Conservation (phyloP, 2,888 invertebrate genomes). For the Phyto melanocephala region DNA sequence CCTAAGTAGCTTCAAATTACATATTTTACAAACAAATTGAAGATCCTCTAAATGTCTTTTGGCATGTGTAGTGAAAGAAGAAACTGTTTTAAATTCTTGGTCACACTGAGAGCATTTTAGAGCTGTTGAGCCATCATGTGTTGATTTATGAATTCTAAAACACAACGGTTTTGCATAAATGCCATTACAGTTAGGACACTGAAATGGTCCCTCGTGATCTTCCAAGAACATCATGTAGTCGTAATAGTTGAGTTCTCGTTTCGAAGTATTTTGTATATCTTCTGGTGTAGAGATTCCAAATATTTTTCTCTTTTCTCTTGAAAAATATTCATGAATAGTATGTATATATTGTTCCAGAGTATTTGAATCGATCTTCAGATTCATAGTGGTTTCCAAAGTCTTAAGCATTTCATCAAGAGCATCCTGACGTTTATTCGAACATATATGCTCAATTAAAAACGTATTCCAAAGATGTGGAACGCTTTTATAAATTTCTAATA, state of each 20-base stretch:
- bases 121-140: slow-evolving; percentile 42
- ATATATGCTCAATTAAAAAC: slow-evolving; percentile 53
- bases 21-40: slow-evolving; percentile 53
- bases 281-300: neutral
- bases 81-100: slow-evolving; percentile 41
- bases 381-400: slow-evolving; percentile 32
- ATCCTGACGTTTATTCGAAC: slow-evolving; percentile 49
- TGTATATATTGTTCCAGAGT: slow-evolving; percentile 42
- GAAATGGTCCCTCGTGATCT: slow-evolving; percentile 60
- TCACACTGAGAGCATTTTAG: slow-evolving; percentile 55
- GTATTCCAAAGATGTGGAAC: slow-evolving; percentile 61
- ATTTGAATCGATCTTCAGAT: slow-evolving; percentile 29
- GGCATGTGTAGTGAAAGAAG: slow-evolving; percentile 53
- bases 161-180: slow-evolving; percentile 34
- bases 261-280: neutral
- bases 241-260: slow-evolving; percentile 19
- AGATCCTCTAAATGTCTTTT: slow-evolving; percentile 57
- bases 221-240: slow-evolving; percentile 47
- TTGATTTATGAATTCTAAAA: slow-evolving; percentile 47
- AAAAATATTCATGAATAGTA: slow-evolving; percentile 50
- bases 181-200: slow-evolving; percentile 52
- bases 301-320: slow-evolving; percentile 49
- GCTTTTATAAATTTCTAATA: slow-evolving; percentile 55
- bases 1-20: slow-evolving; percentile 53
- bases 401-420: slow-evolving; percentile 51